Evolutionary conservation across 2,797 vertebrate species (phyloP).

Genomic region (Hipposideros larvatus): DNA sequence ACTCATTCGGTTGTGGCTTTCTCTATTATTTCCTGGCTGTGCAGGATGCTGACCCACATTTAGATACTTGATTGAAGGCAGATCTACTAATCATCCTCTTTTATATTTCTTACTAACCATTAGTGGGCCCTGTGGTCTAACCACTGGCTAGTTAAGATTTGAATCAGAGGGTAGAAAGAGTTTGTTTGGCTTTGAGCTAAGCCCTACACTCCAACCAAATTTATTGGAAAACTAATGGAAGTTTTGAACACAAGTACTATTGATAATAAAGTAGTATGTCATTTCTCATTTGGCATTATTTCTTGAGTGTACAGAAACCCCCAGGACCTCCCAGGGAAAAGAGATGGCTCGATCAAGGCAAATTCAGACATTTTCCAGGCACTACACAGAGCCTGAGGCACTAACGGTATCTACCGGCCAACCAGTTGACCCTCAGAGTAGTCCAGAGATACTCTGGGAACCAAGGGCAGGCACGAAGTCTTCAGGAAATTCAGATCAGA

Average conservation of each 20-base stretch:
- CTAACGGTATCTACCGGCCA: not conserved
- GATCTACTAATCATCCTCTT: not conserved
- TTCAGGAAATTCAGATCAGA: not conserved
- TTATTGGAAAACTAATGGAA: not conserved
- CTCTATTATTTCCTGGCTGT: not conserved
- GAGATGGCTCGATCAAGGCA: not conserved
- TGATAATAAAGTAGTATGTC: not conserved
- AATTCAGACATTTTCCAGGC: not conserved
- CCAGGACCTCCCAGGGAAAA: not conserved
- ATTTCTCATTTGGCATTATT: conserved; percentile 9
- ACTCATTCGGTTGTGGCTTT: not conserved
- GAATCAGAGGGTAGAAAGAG: not conserved
- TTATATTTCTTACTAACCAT: not conserved
- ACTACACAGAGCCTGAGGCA: not conserved
- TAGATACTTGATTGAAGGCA: not conserved
- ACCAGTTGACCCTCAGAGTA: not conserved
- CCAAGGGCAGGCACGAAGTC: not conserved
- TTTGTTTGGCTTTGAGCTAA: conserved; percentile 9
- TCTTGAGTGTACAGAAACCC: not conserved
- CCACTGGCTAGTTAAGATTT: not conserved
- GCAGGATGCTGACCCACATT: not conserved
- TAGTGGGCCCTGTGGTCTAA: not conserved
- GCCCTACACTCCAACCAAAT: not conserved
- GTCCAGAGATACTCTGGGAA: not conserved
- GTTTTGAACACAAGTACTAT: not conserved